These are phyloP conservation scores for Eumerus sabulonum DNA, from an alignment of 2,888 invertebrate genomes.

Conservation along the genomic window DNA sequence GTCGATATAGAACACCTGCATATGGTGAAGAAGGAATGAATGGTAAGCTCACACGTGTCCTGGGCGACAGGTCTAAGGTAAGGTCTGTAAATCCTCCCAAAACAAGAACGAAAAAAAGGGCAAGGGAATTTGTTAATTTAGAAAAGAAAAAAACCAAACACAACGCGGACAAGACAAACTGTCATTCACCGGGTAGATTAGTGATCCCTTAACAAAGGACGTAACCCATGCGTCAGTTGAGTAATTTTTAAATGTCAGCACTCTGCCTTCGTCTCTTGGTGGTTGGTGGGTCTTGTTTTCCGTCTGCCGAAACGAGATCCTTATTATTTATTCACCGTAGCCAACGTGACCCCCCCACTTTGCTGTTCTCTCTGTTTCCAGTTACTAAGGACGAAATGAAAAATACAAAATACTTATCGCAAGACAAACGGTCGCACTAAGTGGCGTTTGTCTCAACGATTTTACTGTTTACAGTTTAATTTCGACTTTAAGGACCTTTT, in stretches of 20 bases:
- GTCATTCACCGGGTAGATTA: constrained; percentile 61
- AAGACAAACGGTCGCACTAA: constrained; percentile 33
- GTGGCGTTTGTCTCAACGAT: constrained; percentile 57
- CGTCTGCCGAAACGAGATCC: not conserved
- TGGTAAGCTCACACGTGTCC: too few species aligned
- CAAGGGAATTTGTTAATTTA: too few species aligned
- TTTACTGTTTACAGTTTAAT: constrained; percentile 51
- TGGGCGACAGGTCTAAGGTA: too few species aligned
- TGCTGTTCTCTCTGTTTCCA: too few species aligned
- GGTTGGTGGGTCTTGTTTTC: too few species aligned
- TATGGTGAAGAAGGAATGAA: too few species aligned
- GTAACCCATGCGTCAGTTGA: constrained; percentile 38
- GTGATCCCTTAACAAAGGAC: constrained; percentile 29
- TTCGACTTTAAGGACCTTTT: constrained; percentile 46
- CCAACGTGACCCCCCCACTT: too few species aligned
- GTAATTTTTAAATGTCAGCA: constrained; percentile 63
- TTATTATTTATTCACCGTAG: constrained; percentile 15
- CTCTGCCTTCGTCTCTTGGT: constrained; percentile 6
- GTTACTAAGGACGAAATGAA: too few species aligned
- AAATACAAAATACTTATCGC: constrained; percentile 35
- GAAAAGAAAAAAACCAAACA: too few species aligned
- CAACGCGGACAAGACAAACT: constrained; percentile 34
- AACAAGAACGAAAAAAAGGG: too few species aligned
- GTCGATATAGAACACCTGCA: too few species aligned
- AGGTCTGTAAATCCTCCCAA: too few species aligned